Conservation (phyloP, 1,140 invertebrate species). For the Rhyacophila brunnea region DNA sequence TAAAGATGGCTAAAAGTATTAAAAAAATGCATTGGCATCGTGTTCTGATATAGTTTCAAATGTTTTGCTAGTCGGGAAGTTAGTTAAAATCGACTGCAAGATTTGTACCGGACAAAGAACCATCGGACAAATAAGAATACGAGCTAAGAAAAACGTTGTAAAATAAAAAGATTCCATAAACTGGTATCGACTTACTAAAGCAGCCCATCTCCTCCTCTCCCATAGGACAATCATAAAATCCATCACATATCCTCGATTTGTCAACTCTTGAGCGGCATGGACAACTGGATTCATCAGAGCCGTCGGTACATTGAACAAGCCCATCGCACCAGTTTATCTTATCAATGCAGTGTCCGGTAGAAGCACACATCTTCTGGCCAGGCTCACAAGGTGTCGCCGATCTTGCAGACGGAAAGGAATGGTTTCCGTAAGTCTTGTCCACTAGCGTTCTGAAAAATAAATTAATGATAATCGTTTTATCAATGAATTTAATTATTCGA, state of each 20-base stretch:
- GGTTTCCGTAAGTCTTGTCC: conserved; percentile 26
- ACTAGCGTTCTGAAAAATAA: conserved; percentile 14
- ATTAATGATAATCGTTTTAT: too few relatives aligned
- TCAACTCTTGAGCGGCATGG: conserved; percentile 66
- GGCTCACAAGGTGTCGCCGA: conserved; percentile 38
- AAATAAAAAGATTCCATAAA: too few relatives aligned
- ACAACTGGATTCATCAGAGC: conserved; percentile 77
- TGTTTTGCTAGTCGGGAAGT: too few relatives aligned
- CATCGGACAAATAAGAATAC: too few relatives aligned
- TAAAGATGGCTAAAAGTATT: too few relatives aligned
- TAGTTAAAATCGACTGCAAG: too few relatives aligned
- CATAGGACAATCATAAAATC: conserved; percentile 72
- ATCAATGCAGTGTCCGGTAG: conserved; percentile 58
- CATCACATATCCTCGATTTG: conserved; percentile 71
- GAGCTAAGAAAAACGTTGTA: too few relatives aligned
- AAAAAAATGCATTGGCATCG: too few relatives aligned
- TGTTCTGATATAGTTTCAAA: too few relatives aligned
- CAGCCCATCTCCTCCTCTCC: conserved; percentile 79
- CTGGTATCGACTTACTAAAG: conserved; percentile 62
- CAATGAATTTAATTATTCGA: too few relatives aligned
- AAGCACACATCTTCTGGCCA: conserved; percentile 41
- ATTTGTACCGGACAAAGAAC: too few relatives aligned
- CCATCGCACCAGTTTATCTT: conserved; percentile 69
- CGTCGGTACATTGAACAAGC: conserved; percentile 73
- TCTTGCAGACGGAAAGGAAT: conserved; percentile 9